These are phyloP conservation scores for Melanargia galathea DNA, from an alignment of 2,888 invertebrate species.

Conservation along the genomic window DNA sequence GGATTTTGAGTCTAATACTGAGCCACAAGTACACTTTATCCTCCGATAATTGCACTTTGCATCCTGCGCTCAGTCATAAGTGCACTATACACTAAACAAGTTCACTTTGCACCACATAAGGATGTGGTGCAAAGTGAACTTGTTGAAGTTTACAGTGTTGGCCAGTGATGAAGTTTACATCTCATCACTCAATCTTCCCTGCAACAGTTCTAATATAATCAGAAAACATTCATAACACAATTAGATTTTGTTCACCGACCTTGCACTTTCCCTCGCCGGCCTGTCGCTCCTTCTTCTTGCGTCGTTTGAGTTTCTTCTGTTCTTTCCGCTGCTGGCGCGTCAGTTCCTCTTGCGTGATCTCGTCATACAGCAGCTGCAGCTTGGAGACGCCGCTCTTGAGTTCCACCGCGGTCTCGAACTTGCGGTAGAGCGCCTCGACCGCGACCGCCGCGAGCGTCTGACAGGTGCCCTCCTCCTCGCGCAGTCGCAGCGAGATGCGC, in stretches of 20 bases:
- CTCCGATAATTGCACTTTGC: no score
- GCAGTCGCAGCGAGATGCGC: conserved; percentile 91
- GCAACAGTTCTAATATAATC: no score
- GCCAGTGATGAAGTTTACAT: no score
- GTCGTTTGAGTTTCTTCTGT: conserved; percentile 90
- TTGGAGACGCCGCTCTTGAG: conserved; percentile 94
- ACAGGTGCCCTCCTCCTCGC: conserved; percentile 97
- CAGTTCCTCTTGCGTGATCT: conserved; percentile 93
- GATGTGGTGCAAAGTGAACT: no score
- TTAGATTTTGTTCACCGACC: conserved; percentile 46
- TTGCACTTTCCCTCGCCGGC: conserved; percentile 73
- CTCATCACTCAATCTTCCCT: no score
- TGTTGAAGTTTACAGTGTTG: no score
- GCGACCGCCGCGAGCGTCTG: conserved; percentile 94
- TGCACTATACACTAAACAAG: no score
- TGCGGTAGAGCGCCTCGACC: conserved; percentile 92
- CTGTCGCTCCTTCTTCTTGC: conserved; percentile 86
- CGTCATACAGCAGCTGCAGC: conserved; percentile 92
- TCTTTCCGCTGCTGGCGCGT: conserved; percentile 92
- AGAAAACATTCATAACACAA: no score
- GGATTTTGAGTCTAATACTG: no score
- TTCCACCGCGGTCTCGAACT: conserved; percentile 95
- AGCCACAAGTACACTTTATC: no score
- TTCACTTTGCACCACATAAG: no score
- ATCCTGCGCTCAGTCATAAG: no score